phyloP scores from a whole-genome alignment of 2,113 vertebrate genomes.

The Arenaria interpres region DNA sequence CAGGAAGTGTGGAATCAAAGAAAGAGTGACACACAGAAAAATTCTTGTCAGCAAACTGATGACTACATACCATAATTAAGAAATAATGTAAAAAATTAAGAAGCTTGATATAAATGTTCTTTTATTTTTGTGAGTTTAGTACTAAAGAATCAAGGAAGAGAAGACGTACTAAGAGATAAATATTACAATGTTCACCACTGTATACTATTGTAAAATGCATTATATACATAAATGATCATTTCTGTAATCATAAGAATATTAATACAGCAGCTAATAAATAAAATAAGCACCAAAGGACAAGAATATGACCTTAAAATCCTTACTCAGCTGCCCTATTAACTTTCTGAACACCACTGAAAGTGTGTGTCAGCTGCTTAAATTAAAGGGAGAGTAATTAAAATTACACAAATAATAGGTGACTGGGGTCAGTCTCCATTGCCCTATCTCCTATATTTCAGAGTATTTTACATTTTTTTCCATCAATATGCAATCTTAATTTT shows the following conservation, averaged over 20 bases:
- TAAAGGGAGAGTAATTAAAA: slow-evolving; percentile 76
- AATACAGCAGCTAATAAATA: slow-evolving; percentile 60
- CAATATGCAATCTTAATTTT: slow-evolving; percentile 67
- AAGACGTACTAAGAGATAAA: neutral
- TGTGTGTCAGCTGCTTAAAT: slow-evolving; percentile 72
- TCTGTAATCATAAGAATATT: slow-evolving; percentile 47
- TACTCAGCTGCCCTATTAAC: slow-evolving; percentile 72
- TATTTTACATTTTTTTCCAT: slow-evolving; percentile 74
- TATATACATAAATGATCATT: slow-evolving; percentile 42
- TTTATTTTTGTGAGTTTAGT: neutral
- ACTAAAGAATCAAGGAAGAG: neutral
- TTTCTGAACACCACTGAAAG: slow-evolving; percentile 72
- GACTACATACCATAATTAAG: slow-evolving; percentile 69
- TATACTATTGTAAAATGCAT: slow-evolving; percentile 22
- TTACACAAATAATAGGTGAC: slow-evolving; percentile 74
- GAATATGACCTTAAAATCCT: slow-evolving; percentile 72
- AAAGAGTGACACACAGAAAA: slow-evolving; percentile 71
- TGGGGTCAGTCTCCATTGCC: slow-evolving; percentile 65
- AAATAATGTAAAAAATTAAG: slow-evolving; percentile 48
- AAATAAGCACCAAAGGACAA: slow-evolving; percentile 55
- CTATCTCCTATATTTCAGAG: slow-evolving; percentile 66
- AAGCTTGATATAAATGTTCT: slow-evolving; percentile 24
- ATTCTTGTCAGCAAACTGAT: slow-evolving; percentile 76
- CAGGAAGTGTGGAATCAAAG: slow-evolving; percentile 62
- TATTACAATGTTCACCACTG: neutral